These are phyloP conservation scores for Puntigrus tetrazona DNA, from an alignment of 2,113 vertebrate genomes.

Conservation along the genomic window DNA sequence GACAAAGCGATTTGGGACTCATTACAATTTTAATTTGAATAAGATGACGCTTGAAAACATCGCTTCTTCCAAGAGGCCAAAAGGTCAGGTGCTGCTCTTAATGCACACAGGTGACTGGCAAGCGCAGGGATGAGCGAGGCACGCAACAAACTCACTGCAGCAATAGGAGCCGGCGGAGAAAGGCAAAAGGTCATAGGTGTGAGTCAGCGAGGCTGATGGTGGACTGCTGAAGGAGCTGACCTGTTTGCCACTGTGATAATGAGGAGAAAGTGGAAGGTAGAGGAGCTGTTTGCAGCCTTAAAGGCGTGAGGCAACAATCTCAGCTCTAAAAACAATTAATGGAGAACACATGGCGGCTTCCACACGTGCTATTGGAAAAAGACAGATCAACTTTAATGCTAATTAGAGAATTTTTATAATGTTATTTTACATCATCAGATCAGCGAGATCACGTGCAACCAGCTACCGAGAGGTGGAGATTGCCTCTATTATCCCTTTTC, in stretches of 20 bases:
- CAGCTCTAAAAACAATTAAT: conserved; percentile 51
- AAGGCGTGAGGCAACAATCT: conserved; percentile 45
- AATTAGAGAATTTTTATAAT: conserved; percentile 47
- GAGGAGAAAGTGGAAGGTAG: conserved; percentile 55
- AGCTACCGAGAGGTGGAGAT: conserved; percentile 33
- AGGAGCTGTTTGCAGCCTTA: conserved; percentile 39
- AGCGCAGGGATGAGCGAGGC: not conserved
- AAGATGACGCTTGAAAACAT: not conserved
- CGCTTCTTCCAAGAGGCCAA: not conserved
- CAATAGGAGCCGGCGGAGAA: conserved; percentile 32
- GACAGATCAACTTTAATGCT: not conserved
- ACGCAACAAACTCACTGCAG: no score
- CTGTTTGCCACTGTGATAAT: conserved; percentile 56
- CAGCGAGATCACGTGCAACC: conserved; percentile 4
- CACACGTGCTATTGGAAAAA: not conserved
- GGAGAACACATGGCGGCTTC: conserved; percentile 44
- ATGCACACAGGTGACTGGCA: conserved; percentile 27
- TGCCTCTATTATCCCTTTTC: conserved; percentile 26
- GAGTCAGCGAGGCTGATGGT: conserved; percentile 22
- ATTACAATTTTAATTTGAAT: not conserved
- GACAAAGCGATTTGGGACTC: not conserved
- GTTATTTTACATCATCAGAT: conserved; percentile 16
- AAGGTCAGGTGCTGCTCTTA: conserved; percentile 29
- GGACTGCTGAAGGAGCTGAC: conserved; percentile 23
- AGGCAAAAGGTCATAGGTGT: conserved; percentile 28